A percentile compares a stretch with the other conserved stretches of the same genome.
These are phyloP conservation scores for Drosophila tanythrix DNA, from an alignment of 2,888 invertebrate species.

Conservation along the genomic window DNA sequence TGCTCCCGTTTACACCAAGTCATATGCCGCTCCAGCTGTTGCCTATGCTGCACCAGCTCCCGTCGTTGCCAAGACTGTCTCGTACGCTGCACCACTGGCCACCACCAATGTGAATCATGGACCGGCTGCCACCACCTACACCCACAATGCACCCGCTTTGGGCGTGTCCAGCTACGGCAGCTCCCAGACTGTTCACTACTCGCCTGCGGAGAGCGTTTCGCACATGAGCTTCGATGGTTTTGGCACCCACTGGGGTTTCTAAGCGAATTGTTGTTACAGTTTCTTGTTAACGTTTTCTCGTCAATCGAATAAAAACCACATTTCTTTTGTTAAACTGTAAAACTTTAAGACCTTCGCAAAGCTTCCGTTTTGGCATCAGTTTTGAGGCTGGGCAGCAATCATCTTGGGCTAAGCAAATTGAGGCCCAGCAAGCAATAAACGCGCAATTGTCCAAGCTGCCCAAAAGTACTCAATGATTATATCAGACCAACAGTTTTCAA, in stretches of 20 bases:
- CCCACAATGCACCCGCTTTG: constrained; percentile 83
- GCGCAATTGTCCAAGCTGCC: constrained; percentile 48
- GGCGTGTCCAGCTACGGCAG: constrained; percentile 80
- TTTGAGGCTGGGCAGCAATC: constrained; percentile 17
- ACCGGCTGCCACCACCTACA: constrained; percentile 80
- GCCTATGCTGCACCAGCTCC: constrained; percentile 47
- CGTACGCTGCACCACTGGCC: constrained; percentile 69
- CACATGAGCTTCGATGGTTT: constrained; percentile 89
- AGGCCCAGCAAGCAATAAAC: constrained; percentile 53
- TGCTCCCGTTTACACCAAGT: constrained; percentile 36
- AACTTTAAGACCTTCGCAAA: constrained; percentile 35
- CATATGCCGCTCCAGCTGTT: constrained; percentile 13
- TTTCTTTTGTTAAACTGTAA: constrained; percentile 38
- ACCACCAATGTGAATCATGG: constrained; percentile 73
- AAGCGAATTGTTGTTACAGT: constrained; percentile 77
- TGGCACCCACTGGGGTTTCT: constrained; percentile 89
- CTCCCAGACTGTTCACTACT: constrained; percentile 85
- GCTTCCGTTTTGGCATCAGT: constrained; percentile 35
- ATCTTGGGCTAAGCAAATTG: constrained; percentile 45
- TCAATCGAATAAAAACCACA: constrained; percentile 43
- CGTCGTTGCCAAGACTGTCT: constrained; percentile 70
- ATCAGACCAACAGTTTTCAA: constrained; percentile 30
- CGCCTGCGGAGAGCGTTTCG: constrained; percentile 87
- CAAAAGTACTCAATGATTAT: constrained; percentile 38
- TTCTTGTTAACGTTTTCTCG: constrained; percentile 60